Evolutionary conservation across 2,797 vertebrate genomes (phyloP).

Genomic region (Loriculus beryllinus): DNA sequence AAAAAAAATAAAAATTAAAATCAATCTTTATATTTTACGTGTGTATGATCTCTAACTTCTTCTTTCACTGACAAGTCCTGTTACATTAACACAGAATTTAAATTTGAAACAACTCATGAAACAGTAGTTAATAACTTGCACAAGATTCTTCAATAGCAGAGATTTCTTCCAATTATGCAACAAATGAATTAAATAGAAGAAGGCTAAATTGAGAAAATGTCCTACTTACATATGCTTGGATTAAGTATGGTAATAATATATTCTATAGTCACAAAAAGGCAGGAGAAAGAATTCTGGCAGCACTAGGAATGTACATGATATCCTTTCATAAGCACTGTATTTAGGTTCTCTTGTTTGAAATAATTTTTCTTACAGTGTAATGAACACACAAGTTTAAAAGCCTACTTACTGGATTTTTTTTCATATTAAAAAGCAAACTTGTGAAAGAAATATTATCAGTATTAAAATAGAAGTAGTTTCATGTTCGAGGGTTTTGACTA

Average conservation of each 20-base stretch:
- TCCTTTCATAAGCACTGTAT: not conserved
- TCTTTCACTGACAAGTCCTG: not conserved
- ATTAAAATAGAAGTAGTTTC: not conserved
- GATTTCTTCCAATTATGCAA: not conserved
- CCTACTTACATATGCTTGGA: not conserved
- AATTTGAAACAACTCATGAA: not conserved
- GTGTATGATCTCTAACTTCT: not conserved
- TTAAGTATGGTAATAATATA: not conserved
- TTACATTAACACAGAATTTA: not conserved
- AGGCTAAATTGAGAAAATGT: not conserved
- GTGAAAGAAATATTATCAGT: not conserved
- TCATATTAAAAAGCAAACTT: not conserved
- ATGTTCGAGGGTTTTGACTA: not conserved
- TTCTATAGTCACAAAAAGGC: not conserved
- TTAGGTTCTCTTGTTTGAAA: not conserved
- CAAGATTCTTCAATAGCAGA: not conserved
- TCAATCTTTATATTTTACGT: not conserved
- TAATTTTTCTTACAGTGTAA: not conserved
- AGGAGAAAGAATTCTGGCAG: not conserved
- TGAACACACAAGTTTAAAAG: not conserved
- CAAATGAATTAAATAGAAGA: not conserved
- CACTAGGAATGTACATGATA: not conserved
- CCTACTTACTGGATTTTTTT: not conserved
- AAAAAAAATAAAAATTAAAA: not conserved
- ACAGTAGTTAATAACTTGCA: not conserved